Conservation (phyloP, 2,888 invertebrate genomes). For the Chydorus sphaericus region DNA sequence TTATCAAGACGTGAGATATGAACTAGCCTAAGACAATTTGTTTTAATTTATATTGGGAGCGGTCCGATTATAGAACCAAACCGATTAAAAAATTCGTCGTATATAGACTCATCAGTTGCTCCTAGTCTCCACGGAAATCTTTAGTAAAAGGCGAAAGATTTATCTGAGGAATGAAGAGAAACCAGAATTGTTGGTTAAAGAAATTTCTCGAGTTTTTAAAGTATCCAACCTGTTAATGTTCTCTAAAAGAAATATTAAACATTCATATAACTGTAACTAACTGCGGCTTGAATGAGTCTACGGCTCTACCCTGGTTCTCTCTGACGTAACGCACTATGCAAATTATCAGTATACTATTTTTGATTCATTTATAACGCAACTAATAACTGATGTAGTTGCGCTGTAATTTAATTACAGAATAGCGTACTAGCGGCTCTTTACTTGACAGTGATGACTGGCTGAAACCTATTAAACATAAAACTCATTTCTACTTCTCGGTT, state of each 20-base stretch:
- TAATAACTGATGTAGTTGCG: not conserved
- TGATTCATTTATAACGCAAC: not conserved
- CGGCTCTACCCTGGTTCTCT: not conserved
- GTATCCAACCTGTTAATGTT: too few species aligned
- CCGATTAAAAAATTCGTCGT: too few species aligned
- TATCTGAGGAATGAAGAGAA: too few species aligned
- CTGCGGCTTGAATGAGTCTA: not conserved
- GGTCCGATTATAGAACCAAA: not conserved
- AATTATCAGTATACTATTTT: not conserved
- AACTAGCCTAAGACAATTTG: too few species aligned
- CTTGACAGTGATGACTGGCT: not conserved
- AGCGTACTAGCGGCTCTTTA: not conserved
- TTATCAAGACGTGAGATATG: too few species aligned
- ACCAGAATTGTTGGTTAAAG: not conserved
- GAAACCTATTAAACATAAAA: not conserved
- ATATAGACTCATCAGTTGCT: too few species aligned
- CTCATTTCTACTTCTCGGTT: not conserved
- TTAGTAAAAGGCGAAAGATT: too few species aligned
- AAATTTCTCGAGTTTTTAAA: not conserved
- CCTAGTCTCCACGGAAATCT: too few species aligned
- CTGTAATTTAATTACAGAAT: not conserved
- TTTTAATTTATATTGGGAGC: not conserved
- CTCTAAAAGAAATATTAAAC: not conserved
- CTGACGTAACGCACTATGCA: not conserved
- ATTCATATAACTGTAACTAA: not conserved